phyloP scores from a whole-genome alignment of 2,113 vertebrate genomes.

The Larimichthys crocea region DNA sequence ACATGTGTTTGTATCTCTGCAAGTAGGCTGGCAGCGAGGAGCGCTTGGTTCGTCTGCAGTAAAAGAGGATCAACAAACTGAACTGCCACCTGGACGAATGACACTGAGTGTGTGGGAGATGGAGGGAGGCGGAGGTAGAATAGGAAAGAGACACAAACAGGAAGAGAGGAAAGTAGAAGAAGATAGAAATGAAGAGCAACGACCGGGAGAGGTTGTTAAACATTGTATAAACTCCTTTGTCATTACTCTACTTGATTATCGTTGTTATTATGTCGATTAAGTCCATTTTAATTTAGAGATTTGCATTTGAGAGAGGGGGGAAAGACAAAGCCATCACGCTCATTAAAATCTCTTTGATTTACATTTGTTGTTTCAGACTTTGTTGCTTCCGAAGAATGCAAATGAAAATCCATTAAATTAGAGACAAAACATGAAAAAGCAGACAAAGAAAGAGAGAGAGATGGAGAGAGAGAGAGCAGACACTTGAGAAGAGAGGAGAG shows the following conservation, averaged over 20 bases:
- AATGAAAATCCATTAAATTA: slow-evolving; percentile 17
- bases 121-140: neutral
- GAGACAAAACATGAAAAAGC: neutral
- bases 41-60: neutral
- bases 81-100: slow-evolving; percentile 19
- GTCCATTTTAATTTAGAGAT: neutral
- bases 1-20: neutral
- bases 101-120: neutral
- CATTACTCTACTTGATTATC: neutral
- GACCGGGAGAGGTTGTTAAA: neutral
- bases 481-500: neutral
- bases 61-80: slow-evolving; percentile 11
- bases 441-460: neutral
- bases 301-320: neutral
- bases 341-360: neutral
- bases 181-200: slow-evolving; percentile 7
- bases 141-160: neutral
- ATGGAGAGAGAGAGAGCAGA: neutral
- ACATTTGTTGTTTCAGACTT: slow-evolving; percentile 6
- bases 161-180: neutral
- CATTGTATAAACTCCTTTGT: neutral
- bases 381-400: slow-evolving; percentile 4
- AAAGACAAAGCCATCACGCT: neutral
- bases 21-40: neutral
- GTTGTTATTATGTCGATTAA: neutral